phyloP scores from a whole-genome alignment of 2,888 invertebrate genomes.

The Zaprionus lineosus region DNA sequence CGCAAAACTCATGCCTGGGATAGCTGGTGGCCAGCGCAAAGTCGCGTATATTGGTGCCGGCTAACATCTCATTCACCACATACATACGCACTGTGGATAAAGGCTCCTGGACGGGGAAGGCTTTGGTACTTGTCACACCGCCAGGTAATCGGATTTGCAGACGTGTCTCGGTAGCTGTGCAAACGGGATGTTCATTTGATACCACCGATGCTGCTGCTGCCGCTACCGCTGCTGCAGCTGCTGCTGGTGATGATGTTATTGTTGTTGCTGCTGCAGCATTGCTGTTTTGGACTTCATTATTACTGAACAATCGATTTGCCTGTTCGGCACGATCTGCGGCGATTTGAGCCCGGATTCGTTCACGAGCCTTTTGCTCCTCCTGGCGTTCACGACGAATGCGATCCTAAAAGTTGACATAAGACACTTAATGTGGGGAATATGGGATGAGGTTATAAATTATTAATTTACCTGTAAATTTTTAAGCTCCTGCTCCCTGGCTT shows the following conservation, averaged over 20 bases:
- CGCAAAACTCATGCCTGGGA: conserved; percentile 92
- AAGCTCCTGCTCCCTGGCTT: conserved; percentile 79
- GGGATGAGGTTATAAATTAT: neutral
- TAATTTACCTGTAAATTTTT: conserved; percentile 64
- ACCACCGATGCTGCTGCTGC: conserved; percentile 36
- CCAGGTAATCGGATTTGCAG: conserved; percentile 91
- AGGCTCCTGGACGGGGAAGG: conserved; percentile 93
- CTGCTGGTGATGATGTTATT: conserved; percentile 37
- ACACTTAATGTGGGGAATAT: neutral
- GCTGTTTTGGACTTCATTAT: conserved; percentile 19
- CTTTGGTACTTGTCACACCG: conserved; percentile 88
- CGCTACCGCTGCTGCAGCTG: neutral
- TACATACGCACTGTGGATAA: conserved; percentile 95
- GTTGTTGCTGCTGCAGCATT: conserved; percentile 71
- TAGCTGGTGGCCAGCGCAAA: conserved; percentile 96
- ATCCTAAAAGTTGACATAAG: conserved; percentile 84
- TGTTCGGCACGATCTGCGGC: conserved; percentile 90
- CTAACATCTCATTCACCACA: conserved; percentile 83
- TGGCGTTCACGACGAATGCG: conserved; percentile 91
- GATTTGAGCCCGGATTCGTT: conserved; percentile 93
- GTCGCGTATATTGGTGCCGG: conserved; percentile 46
- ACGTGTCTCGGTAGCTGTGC: conserved; percentile 84
- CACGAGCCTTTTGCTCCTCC: conserved; percentile 92
- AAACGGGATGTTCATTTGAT: no score
- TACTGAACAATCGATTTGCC: conserved; percentile 87